Evolutionary conservation across 2,888 invertebrate species (phyloP), one percentile per base, ranked within the genome.

Genomic region (Xanthorhoe spadicearia): DNA sequence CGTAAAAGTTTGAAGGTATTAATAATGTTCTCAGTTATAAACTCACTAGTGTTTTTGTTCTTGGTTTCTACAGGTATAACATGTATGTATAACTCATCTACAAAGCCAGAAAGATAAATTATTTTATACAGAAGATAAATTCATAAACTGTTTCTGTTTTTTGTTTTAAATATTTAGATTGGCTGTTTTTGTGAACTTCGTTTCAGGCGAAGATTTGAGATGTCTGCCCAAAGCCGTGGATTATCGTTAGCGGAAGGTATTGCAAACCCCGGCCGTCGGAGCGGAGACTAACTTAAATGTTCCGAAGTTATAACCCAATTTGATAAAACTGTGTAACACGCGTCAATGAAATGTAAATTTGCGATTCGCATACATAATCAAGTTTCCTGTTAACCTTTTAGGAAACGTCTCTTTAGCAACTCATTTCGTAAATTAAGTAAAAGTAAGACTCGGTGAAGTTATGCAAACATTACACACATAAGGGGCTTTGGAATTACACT

Each of bases 271-370:
- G 15, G 49, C 54, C 32, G 28, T 38, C 43, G 23, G 28, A 32
- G 46, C 55, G 48, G 32, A 23, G 57, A 63, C 46, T 52, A 38
- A 57, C 57, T 56, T 43, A 58, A 54, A 66, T 61, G 50, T 55
- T 58, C 52, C 58, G 15, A 57, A 62, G 66, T 66, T 66, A 51
- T 62, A 66, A 62, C 52, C 10, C 58, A 55, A 62, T 61, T 62
- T 62, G 62, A 62, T 62, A 66, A 66, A 66, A 66, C 66, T 54
- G 66, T 56, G 65, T 60, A 62, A 62, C 43, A 58, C 50, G 62
- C 62, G 66, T 66, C 62, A 62, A 62, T 66, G 66, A 66, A 66
- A 66, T 66, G 66, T 66, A 66, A 62, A 66, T 66, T 66, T 58
- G 54, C 50, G 66, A 59, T 59, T 61, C 66, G 62, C 62, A 62